phyloP scores from a whole-genome alignment of 2,113 vertebrate genomes.

The Poecile atricapillus region DNA sequence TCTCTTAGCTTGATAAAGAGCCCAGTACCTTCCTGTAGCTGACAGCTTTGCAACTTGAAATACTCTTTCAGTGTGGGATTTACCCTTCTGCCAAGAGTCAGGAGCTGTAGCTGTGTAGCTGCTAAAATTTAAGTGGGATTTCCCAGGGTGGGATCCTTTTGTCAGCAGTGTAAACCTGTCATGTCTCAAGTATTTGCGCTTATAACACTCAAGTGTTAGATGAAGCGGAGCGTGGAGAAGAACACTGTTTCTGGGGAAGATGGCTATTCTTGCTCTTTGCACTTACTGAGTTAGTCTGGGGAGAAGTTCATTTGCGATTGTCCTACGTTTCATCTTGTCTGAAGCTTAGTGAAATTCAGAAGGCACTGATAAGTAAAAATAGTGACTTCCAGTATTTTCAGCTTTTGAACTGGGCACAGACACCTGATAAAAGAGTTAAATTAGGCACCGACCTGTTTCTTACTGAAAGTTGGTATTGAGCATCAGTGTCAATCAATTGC shows the following conservation, averaged over 20 bases:
- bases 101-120: not conserved
- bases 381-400: not conserved
- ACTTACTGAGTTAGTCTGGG: not conserved
- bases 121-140: slow-evolving; percentile 36
- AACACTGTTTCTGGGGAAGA: not conserved
- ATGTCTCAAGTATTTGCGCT: slow-evolving; percentile 8
- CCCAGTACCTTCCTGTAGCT: not conserved
- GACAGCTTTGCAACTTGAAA: slow-evolving; percentile 11
- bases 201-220: slow-evolving; percentile 4
- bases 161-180: not conserved
- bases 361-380: not conserved
- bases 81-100: not conserved
- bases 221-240: not conserved
- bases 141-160: not conserved
- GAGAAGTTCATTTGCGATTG: not conserved
- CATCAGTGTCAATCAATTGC: not conserved
- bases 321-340: not conserved
- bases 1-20: not conserved
- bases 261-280: not conserved
- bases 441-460: not conserved
- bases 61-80: not conserved
- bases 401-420: not conserved
- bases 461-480: not conserved
- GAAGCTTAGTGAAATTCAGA: not conserved
- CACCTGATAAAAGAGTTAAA: not conserved